These are phyloP conservation scores for Mastomys coucha DNA, from an alignment of 2,113 vertebrate species.

Conservation along the genomic window DNA sequence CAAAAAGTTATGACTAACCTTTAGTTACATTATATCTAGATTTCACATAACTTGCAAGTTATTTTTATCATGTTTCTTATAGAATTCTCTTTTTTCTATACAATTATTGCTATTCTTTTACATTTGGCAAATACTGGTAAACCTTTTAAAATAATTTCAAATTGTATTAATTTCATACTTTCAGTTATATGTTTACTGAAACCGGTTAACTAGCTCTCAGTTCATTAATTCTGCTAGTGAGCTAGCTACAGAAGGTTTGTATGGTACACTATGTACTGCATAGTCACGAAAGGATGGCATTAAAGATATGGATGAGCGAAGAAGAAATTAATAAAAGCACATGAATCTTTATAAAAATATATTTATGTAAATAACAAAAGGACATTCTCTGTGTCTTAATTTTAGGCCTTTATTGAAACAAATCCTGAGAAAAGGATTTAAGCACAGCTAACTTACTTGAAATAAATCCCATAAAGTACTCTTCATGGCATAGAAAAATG, in stretches of 20 bases:
- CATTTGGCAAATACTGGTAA: background rate
- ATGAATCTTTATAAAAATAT: slow-evolving; percentile 12
- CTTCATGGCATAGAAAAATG: background rate
- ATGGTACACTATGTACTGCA: background rate
- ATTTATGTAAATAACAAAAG: slow-evolving; percentile 28
- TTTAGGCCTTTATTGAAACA: slow-evolving; percentile 4
- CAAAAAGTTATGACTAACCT: background rate
- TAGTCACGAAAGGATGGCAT: background rate
- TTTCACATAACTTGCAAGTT: background rate
- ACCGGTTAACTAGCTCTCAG: background rate
- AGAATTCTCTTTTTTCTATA: background rate
- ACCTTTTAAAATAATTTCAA: background rate
- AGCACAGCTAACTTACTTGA: background rate
- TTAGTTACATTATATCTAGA: background rate
- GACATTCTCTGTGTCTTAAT: background rate
- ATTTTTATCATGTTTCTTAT: background rate
- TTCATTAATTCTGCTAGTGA: background rate
- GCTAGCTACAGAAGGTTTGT: slow-evolving; percentile 34
- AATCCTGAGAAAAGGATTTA: background rate
- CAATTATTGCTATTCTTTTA: slow-evolving; percentile 4
- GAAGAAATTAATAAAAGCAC: background rate
- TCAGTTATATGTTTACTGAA: background rate
- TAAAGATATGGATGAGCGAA: background rate
- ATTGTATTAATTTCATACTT: background rate
- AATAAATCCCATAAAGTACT: background rate